Percentiles rank a stretch among this genome's conserved stretches.
Conservation (phyloP, 2,797 vertebrate genomes). For the Pangasius macronema region DNA sequence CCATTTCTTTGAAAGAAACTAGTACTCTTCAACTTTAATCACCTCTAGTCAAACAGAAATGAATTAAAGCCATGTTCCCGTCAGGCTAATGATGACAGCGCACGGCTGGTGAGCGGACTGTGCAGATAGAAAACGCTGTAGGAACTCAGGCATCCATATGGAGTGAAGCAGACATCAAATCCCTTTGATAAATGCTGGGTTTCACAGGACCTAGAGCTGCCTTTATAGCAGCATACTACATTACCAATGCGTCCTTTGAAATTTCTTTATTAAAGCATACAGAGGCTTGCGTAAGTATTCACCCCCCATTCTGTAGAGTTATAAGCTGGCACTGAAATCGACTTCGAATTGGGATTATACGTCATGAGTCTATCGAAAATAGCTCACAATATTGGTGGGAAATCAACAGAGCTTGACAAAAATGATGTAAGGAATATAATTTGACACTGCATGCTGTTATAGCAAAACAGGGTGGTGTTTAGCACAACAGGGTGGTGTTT, state of each 20-base stretch:
- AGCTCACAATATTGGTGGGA: neutral
- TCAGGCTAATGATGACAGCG: conserved; percentile 36
- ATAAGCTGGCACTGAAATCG: neutral
- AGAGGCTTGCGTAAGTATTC: neutral
- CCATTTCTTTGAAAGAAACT: conserved; percentile 16
- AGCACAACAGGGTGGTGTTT: neutral
- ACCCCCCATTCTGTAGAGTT: neutral
- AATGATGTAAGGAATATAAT: neutral
- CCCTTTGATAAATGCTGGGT: conserved; percentile 11
- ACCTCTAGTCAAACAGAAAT: conserved; percentile 47
- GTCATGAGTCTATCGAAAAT: neutral
- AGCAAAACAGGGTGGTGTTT: neutral
- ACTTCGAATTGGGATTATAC: neutral
- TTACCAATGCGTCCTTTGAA: conserved; percentile 21
- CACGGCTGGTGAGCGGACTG: conserved; percentile 26
- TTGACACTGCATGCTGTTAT: neutral
- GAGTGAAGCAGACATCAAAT: conserved; percentile 27
- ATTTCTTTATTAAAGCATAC: conserved; percentile 13
- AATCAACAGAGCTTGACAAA: neutral
- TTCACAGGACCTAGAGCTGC: conserved; percentile 25
- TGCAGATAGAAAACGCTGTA: neutral
- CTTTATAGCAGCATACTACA: conserved; percentile 14
- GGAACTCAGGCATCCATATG: neutral
- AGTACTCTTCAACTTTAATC: conserved; percentile 49
- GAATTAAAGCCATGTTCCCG: conserved; percentile 42